Evolutionary conservation across 23 tunicate genomes (phyloP), one percentile per base, ranked within the genome.

Genomic region (Ascidia mentula): DNA sequence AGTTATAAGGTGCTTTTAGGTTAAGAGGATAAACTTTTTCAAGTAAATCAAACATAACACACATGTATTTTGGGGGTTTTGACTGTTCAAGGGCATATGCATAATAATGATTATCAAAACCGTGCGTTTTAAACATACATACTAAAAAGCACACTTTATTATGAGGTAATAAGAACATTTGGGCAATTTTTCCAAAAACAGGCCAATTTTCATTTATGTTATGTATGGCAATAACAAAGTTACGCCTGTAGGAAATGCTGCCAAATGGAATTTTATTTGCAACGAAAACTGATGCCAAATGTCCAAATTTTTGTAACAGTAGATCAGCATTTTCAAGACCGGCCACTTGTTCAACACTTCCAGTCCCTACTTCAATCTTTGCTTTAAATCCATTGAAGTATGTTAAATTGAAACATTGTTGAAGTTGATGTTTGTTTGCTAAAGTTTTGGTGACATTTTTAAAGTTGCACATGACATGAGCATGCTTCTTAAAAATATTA

Each of bases 401-500:
- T 53, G 65, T 53, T 53, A 53, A 53, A 9, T 53, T 53, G 65
- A 53, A 53, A 53, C 65, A 53, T 53, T 53, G 65, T 53, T 53
- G 65, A 53, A 53, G 65, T 53, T 53, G 13, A 53, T 53, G 65
- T 53, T 53, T 53, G 65, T 53, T 53, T 53, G 65, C 65, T 9
- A 53, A 53, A 53, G 65, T 53, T 53, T 53, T 53, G 65, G 65
- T 53, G 65, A 28, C 65, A 8, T 77, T 77, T 45, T 77, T 77
- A 77, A 77, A 77, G 40, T 77, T 77, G 12, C 81, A 40, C 40
- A 77, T 77, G 32, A 34, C 70, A 46, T 77, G 81, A 12, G 70
- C 34, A 77, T 77, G 81, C 38, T 46, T 77, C 59, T 77, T 77
- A n/a, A 77, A 77, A 45, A 45, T 22, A 45, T 77, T 77, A 36